Base-by-base conservation (phyloP, 2,888 invertebrate species). In the Lagria hirta region DNA sequence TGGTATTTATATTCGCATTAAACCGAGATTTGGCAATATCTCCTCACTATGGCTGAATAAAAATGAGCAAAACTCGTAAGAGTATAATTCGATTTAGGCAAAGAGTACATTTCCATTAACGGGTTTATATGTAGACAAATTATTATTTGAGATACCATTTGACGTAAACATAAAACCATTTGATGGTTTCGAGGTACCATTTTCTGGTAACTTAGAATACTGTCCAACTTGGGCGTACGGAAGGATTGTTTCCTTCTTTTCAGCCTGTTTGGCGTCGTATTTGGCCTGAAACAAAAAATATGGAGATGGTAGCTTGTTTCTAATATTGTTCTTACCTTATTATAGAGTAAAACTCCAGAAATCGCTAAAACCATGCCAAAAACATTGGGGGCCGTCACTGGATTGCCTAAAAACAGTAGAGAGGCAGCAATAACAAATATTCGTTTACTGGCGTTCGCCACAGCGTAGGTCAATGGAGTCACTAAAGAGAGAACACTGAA, bases 401-500 rank as follows among this genome's bases (percentile, higher is more conserved):
- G 96, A 76, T 97, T 97, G 37, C 87, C 86, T 57, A 97, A 75
- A 61, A 92, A 77, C 52, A 95, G 71, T 54, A 97, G 76, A 28
- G 96, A 95, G 17, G 89, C 84, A 6, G 81, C 85, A 66, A 97
- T 96, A 40, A 97, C 91, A 57, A 85, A 88, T 55, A 94, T 91
- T 58, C 96, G 79, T 74, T 97, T 97, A 36, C 94, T 92, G 14
- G 93, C 91, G 72, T 91, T 96, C 35, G 94, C 94, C 41, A 97
- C 95, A 1, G 95, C 94, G 73, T 97, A 97, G 1, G 93, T 91
- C 17, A 97, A 77, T 22, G 97, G 94, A n/a, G 94, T 84, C 21
- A 97, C 91, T 52, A 88, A 74, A 36, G 91, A 89, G 55, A 98
- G 78, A 37, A 97, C 87, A 57, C 90, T 91, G 74, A 97, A 97